Conservation (phyloP, 2,888 invertebrate species). For the Athripsodes cinereus region DNA sequence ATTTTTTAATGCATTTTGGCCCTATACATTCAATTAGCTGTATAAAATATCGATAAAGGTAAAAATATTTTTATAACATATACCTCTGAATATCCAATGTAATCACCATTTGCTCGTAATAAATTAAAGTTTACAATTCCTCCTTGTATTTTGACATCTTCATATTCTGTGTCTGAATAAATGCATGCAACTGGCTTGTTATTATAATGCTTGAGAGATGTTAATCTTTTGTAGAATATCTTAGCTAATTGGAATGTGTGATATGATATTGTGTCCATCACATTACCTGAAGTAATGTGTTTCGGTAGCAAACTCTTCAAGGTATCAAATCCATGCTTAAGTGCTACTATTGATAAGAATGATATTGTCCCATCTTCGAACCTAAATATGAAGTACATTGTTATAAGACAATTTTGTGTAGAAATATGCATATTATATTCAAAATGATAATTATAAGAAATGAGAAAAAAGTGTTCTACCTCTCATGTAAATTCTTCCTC, state of each 20-base stretch:
- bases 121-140: conserved; percentile 87
- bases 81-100: conserved; percentile 86
- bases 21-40: too few species aligned
- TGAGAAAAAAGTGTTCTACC: conserved; percentile 49
- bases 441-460: too few species aligned
- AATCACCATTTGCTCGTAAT: conserved; percentile 65
- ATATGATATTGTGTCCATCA: conserved; percentile 58
- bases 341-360: conserved; percentile 75
- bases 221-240: conserved; percentile 61
- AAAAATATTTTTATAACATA: too few species aligned
- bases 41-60: too few species aligned
- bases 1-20: too few species aligned
- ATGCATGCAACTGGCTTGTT: conserved; percentile 60
- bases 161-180: conserved; percentile 69
- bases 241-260: conserved; percentile 74
- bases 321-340: conserved; percentile 78
- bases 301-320: conserved; percentile 59
- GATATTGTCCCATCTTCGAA: conserved; percentile 94
- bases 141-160: conserved; percentile 63
- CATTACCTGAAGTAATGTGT: conserved; percentile 36
- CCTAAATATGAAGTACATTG: conserved; percentile 43
- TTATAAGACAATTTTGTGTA: too few species aligned
- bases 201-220: conserved; percentile 63
- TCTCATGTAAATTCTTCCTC: conserved; percentile 61
- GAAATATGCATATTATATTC: too few species aligned